phyloP scores from a whole-genome alignment of 1,140 invertebrate species.

The Ooceraea biroi region DNA sequence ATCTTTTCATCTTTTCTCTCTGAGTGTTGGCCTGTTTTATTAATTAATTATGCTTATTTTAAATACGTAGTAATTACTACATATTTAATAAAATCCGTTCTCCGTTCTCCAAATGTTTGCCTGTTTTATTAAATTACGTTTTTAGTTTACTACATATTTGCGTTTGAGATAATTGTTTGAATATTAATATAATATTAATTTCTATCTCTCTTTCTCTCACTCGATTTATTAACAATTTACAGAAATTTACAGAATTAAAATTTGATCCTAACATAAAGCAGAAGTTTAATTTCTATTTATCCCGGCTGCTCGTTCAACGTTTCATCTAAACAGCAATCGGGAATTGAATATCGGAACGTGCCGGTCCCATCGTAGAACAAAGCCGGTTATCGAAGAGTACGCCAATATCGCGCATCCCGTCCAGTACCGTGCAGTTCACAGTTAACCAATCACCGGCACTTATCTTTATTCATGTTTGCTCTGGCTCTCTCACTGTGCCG shows the following conservation, averaged over 20 bases:
- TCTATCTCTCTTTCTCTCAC: background rate
- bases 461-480: constrained; percentile 70
- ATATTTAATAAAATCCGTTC: no score
- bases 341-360: constrained; percentile 24
- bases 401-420: constrained; percentile 37
- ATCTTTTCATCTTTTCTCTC: background rate
- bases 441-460: constrained; percentile 48
- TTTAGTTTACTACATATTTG: background rate
- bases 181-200: background rate
- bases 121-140: no score
- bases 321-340: constrained; percentile 2
- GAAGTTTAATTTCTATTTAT: constrained; percentile 7
- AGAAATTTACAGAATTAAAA: background rate
- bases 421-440: constrained; percentile 4
- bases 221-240: background rate
- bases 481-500: constrained; percentile 13
- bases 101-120: background rate
- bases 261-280: background rate
- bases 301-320: background rate
- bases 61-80: no score
- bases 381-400: constrained; percentile 37
- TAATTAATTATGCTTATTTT: no score
- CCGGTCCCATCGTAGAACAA: constrained; percentile 4
- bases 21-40: background rate
- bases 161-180: background rate